These are phyloP conservation scores for Aspiorhynchus laticeps DNA, from an alignment of 2,113 vertebrate genomes.

Conservation along the genomic window DNA sequence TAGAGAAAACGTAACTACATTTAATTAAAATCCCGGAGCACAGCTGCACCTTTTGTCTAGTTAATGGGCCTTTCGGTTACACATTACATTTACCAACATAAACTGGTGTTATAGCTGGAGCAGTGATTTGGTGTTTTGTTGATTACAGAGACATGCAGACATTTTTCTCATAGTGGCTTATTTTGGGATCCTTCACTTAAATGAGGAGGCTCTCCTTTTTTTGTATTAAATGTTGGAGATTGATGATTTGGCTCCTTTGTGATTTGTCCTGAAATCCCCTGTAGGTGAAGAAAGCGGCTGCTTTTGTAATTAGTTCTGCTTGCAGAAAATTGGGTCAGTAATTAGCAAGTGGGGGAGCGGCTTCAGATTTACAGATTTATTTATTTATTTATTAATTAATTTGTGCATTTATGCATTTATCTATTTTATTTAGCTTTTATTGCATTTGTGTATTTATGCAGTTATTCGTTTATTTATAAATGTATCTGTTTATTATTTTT, in stretches of 20 bases:
- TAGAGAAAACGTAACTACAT: background rate
- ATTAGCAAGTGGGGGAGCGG: conserved; percentile 73
- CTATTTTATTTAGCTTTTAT: background rate
- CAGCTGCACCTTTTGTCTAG: background rate
- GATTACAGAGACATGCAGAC: background rate
- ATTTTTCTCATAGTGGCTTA: background rate
- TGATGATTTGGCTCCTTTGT: conserved; percentile 5
- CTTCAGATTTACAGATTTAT: conserved; percentile 32
- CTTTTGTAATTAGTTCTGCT: conserved; percentile 81
- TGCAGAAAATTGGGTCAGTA: conserved; percentile 79
- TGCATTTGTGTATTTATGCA: background rate
- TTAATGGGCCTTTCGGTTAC: background rate
- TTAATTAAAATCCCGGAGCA: background rate
- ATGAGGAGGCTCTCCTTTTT: background rate
- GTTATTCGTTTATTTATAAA: background rate
- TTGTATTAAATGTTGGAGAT: background rate
- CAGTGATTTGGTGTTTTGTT: background rate
- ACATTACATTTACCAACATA: background rate
- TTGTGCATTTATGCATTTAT: background rate
- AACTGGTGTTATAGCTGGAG: background rate
- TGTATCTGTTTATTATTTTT: background rate
- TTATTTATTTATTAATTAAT: conserved; percentile 35
- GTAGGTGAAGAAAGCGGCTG: conserved; percentile 76
- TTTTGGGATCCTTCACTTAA: background rate
- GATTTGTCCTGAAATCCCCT: conserved; percentile 58